A percentile compares a stretch with the other conserved stretches of the same genome.
These are phyloP conservation scores for Furcula furcula DNA, from an alignment of 2,888 invertebrate genomes.

Conservation along the genomic window DNA sequence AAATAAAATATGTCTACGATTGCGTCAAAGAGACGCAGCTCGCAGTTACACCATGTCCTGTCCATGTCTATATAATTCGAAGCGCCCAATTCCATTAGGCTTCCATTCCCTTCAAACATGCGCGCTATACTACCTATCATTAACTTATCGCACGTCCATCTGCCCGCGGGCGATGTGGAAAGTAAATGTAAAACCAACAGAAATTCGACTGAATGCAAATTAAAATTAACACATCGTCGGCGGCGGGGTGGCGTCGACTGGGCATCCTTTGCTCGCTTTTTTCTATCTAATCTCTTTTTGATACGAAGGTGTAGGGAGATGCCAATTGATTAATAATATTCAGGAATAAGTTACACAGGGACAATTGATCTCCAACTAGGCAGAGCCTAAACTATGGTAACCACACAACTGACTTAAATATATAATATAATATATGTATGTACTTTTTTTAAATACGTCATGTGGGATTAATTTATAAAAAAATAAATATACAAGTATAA, in stretches of 20 bases:
- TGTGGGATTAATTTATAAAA: too few species aligned
- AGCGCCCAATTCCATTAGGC: constrained; percentile 5
- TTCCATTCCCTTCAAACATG: neutral
- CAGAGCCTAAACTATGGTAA: too few species aligned
- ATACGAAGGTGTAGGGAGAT: neutral
- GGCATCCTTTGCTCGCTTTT: constrained; percentile 16
- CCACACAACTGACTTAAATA: too few species aligned
- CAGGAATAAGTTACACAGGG: too few species aligned
- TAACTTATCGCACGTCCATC: constrained; percentile 27
- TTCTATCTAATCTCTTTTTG: constrained; percentile 23
- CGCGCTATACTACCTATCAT: constrained; percentile 19
- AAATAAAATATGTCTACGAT: too few species aligned
- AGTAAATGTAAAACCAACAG: constrained; percentile 31
- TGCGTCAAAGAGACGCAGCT: neutral
- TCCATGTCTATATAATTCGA: neutral
- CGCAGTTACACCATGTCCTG: too few species aligned
- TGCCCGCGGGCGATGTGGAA: constrained; percentile 14
- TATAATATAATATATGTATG: too few species aligned
- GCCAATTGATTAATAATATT: neutral
- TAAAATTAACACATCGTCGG: constrained; percentile 29
- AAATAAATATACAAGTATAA: too few species aligned
- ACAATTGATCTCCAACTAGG: too few species aligned
- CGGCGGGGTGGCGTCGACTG: constrained; percentile 5
- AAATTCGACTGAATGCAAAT: constrained; percentile 24
- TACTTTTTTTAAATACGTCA: too few species aligned